These are phyloP conservation scores for Clupea harengus DNA, from an alignment of 2,113 vertebrate genomes.

Conservation along the genomic window DNA sequence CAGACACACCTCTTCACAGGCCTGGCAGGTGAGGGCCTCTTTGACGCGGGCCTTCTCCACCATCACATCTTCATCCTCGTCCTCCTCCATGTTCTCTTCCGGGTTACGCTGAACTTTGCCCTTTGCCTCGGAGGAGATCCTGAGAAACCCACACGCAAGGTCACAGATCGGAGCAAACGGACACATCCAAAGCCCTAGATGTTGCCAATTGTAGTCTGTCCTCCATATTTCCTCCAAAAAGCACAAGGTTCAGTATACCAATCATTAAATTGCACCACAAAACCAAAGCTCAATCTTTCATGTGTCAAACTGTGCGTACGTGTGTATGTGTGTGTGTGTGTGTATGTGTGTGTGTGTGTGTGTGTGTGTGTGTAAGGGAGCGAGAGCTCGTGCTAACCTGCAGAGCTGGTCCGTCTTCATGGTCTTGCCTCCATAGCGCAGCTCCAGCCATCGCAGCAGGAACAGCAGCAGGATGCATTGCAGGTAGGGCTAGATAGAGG, in stretches of 20 bases:
- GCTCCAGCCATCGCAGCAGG: slow-evolving; percentile 83
- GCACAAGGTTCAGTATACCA: no score
- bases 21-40: slow-evolving; percentile 80
- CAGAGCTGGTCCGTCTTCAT: slow-evolving; percentile 84
- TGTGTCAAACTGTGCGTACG: not conserved
- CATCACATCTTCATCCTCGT: slow-evolving; percentile 88
- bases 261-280: no score
- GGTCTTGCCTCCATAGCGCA: slow-evolving; percentile 80
- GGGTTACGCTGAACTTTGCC: slow-evolving; percentile 74
- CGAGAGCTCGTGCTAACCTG: slow-evolving; percentile 71
- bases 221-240: not conserved
- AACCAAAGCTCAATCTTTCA: no score
- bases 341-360: not conserved
- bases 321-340: not conserved
- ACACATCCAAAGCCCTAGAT: not conserved
- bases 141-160: slow-evolving; percentile 29
- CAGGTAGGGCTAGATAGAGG: slow-evolving; percentile 81
- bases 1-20: slow-evolving; percentile 74
- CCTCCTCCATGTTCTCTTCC: slow-evolving; percentile 77
- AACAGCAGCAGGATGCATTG: slow-evolving; percentile 86
- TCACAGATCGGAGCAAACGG: not conserved
- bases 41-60: slow-evolving; percentile 85
- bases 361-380: not conserved
- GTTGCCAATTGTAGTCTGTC: not conserved
- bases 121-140: slow-evolving; percentile 67